These are phyloP conservation scores for Cataglyphis hispanica DNA, from an alignment of 1,140 invertebrate genomes.

Conservation along the genomic window DNA sequence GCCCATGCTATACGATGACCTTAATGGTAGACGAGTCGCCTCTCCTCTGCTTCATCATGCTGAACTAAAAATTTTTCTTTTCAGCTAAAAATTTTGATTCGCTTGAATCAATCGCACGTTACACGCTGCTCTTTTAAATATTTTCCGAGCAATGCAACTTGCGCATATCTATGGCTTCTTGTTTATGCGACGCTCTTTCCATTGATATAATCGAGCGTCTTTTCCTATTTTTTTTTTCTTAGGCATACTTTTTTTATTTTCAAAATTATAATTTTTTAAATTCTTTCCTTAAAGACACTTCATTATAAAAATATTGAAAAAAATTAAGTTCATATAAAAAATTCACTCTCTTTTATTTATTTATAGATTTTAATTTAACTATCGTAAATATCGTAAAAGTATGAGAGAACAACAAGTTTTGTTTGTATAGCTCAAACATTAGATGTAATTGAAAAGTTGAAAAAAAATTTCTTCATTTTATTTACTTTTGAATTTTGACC, in stretches of 20 bases:
- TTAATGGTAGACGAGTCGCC: background rate
- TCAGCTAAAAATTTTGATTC: background rate
- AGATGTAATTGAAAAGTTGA: background rate
- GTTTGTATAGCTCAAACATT: background rate
- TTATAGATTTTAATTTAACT: no score
- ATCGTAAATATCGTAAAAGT: background rate
- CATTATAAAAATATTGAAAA: background rate
- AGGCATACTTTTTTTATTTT: background rate
- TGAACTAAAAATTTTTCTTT: no score
- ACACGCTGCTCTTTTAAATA: background rate
- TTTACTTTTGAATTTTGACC: background rate
- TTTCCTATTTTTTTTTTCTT: no score
- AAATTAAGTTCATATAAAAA: background rate
- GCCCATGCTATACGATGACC: constrained; percentile 7
- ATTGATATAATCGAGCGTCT: background rate
- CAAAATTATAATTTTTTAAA: background rate
- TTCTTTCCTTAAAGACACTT: background rate
- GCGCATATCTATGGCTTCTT: background rate
- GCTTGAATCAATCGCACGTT: background rate
- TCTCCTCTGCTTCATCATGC: background rate
- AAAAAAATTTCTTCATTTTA: no score
- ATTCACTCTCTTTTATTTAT: background rate
- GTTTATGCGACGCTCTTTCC: background rate
- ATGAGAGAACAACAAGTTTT: background rate
- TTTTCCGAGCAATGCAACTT: background rate